These are phyloP conservation scores for Eulithis prunata DNA, from an alignment of 2,888 invertebrate genomes.

Conservation along the genomic window DNA sequence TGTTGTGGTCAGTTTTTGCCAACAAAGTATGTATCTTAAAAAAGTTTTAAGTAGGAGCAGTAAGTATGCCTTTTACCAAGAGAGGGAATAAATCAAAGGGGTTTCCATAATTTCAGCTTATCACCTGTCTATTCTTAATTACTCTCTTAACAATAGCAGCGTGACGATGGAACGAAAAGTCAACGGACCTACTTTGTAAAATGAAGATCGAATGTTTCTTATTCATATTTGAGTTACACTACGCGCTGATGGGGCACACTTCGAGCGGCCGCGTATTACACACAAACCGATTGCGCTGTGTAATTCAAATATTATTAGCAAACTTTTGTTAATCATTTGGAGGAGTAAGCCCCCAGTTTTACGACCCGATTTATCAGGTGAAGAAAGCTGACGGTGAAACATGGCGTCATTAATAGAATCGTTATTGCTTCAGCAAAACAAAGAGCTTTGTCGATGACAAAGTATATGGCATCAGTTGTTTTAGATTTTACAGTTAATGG, in stretches of 20 bases:
- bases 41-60: background rate
- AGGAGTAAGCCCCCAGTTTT: conserved; percentile 36
- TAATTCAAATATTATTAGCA: too few species aligned
- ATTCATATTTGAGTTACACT: too few species aligned
- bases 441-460: conserved; percentile 71
- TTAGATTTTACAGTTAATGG: conserved; percentile 58
- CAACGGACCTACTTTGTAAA: conserved; percentile 31
- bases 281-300: too few species aligned
- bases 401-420: conserved; percentile 76
- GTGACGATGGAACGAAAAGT: conserved; percentile 53
- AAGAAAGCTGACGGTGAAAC: conserved; percentile 72
- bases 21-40: too few species aligned
- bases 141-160: conserved; percentile 39
- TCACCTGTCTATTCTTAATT: conserved; percentile 41
- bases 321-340: too few species aligned
- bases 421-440: conserved; percentile 75
- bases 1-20: too few species aligned
- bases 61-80: background rate
- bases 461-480: conserved; percentile 69
- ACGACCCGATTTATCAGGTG: conserved; percentile 65
- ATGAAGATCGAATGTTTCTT: too few species aligned
- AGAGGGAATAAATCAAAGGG: background rate
- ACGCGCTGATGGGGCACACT: too few species aligned
- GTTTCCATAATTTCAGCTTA: conserved; percentile 34
- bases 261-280: too few species aligned